A percentile compares a stretch with the other conserved stretches of the same genome.
Conservation (phyloP, 1,140 invertebrate genomes). For the Drosophila nannoptera region DNA sequence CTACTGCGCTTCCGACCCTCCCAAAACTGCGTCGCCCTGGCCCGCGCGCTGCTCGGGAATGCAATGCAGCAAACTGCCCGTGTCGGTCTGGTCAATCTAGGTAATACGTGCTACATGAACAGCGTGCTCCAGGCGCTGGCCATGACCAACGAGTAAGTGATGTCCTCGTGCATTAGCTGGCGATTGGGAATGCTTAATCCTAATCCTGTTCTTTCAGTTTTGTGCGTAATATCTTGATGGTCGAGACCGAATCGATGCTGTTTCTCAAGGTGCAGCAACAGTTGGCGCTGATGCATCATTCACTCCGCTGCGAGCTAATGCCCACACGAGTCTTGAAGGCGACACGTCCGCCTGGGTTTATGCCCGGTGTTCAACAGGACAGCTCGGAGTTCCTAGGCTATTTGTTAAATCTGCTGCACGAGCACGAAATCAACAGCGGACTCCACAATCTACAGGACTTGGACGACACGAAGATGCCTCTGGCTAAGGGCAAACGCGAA, state of each 20-base stretch:
- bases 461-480: background rate
- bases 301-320: slow-evolving; percentile 83
- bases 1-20: slow-evolving; percentile 60
- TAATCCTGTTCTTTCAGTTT: slow-evolving; percentile 80
- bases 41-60: slow-evolving; percentile 51
- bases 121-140: slow-evolving; percentile 90
- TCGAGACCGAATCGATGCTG: slow-evolving; percentile 80
- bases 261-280: slow-evolving; percentile 85
- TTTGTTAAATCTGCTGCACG: slow-evolving; percentile 85
- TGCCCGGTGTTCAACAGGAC: slow-evolving; percentile 88
- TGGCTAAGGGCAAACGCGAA: slow-evolving; percentile 11
- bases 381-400: slow-evolving; percentile 93
- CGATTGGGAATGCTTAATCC: too few relatives aligned
- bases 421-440: slow-evolving; percentile 81
- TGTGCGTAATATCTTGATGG: slow-evolving; percentile 82
- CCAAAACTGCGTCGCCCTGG: slow-evolving; percentile 47
- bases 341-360: slow-evolving; percentile 87
- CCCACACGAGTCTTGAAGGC: slow-evolving; percentile 85
- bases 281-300: slow-evolving; percentile 87
- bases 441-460: slow-evolving; percentile 6
- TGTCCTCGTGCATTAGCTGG: too few relatives aligned
- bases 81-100: slow-evolving; percentile 90
- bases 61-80: slow-evolving; percentile 79
- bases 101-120: slow-evolving; percentile 94
- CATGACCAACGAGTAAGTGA: slow-evolving; percentile 88